Conservation (phyloP, 1,140 invertebrate genomes). For the Holcopasites calliopsidis region DNA sequence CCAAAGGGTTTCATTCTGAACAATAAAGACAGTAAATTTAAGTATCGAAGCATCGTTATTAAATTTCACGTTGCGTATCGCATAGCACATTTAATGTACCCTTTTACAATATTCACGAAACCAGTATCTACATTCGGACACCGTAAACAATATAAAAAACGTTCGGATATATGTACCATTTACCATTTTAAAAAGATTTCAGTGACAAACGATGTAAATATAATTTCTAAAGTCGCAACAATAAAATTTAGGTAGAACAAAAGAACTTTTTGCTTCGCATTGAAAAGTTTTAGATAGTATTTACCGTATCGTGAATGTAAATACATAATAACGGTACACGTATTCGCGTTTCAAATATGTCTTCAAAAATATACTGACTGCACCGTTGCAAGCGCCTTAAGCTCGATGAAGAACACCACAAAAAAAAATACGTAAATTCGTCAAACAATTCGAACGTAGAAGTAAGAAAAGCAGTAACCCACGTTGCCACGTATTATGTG, state of each 20-base stretch:
- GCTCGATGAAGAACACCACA: constrained; percentile 59
- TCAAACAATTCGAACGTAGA: constrained; percentile 43
- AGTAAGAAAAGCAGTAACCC: constrained; percentile 32
- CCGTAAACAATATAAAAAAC: constrained; percentile 2
- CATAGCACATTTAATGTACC: constrained; percentile 1
- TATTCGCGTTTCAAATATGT: constrained; percentile 23
- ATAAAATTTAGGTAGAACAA: background rate
- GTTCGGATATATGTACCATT: background rate
- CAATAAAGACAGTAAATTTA: constrained; percentile 12
- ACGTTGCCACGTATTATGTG: constrained; percentile 22
- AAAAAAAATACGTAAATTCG: constrained; percentile 34
- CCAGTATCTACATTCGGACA: constrained; percentile 23
- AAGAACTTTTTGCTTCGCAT: background rate
- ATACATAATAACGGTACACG: constrained; percentile 20
- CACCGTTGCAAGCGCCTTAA: constrained; percentile 50
- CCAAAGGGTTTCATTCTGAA: background rate
- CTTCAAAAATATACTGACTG: constrained; percentile 22
- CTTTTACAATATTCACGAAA: constrained; percentile 5
- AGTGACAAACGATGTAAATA: background rate
- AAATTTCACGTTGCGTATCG: background rate
- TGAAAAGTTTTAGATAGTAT: constrained; percentile 12
- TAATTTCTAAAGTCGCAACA: background rate
- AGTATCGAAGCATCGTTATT: constrained; percentile 36
- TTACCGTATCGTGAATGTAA: constrained; percentile 8
- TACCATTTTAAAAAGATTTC: background rate